Evolutionary conservation across 2,888 invertebrate species (phyloP).

Genomic region (Drosophila ochracea): DNA sequence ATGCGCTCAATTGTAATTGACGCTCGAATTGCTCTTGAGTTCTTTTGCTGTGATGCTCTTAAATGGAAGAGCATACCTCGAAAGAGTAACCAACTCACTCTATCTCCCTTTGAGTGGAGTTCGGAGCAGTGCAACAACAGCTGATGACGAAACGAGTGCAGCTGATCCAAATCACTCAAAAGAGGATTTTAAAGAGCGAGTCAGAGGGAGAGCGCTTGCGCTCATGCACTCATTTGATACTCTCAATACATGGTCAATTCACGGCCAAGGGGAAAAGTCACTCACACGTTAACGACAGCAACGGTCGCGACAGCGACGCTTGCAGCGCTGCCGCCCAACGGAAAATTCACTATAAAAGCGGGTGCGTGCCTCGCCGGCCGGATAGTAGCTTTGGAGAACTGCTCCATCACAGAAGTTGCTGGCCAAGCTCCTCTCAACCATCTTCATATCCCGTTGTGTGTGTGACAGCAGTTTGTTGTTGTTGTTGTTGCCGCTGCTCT

Average conservation of each 20-base stretch:
- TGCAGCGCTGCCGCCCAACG: slow-evolving; percentile 59
- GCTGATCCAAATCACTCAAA: slow-evolving; percentile 20
- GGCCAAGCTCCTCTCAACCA: slow-evolving; percentile 67
- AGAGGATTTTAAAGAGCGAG: not conserved
- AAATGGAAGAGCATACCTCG: slow-evolving; percentile 32
- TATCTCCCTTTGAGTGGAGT: not conserved
- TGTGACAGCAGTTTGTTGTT: slow-evolving; percentile 17
- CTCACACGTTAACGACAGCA: slow-evolving; percentile 42
- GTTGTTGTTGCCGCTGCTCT: slow-evolving; percentile 31
- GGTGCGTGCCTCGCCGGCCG: slow-evolving; percentile 83
- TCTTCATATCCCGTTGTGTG: slow-evolving; percentile 39
- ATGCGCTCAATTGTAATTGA: not conserved
- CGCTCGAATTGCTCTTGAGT: slow-evolving; percentile 37
- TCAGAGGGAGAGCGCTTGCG: slow-evolving; percentile 2
- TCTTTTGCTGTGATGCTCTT: slow-evolving; percentile 2
- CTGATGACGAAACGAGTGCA: slow-evolving; percentile 5
- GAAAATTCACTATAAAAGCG: slow-evolving; percentile 83
- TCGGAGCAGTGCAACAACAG: slow-evolving; percentile 20
- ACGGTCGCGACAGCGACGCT: slow-evolving; percentile 39
- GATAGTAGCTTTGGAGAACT: slow-evolving; percentile 85
- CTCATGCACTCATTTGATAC: not conserved
- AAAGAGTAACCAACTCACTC: slow-evolving; percentile 8
- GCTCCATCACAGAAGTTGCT: slow-evolving; percentile 73
- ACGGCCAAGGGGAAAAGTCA: slow-evolving; percentile 79
- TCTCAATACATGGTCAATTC: slow-evolving; percentile 43